phyloP scores from a whole-genome alignment of 64 coral and sea anemone species.

The Platygyra sinensis region DNA sequence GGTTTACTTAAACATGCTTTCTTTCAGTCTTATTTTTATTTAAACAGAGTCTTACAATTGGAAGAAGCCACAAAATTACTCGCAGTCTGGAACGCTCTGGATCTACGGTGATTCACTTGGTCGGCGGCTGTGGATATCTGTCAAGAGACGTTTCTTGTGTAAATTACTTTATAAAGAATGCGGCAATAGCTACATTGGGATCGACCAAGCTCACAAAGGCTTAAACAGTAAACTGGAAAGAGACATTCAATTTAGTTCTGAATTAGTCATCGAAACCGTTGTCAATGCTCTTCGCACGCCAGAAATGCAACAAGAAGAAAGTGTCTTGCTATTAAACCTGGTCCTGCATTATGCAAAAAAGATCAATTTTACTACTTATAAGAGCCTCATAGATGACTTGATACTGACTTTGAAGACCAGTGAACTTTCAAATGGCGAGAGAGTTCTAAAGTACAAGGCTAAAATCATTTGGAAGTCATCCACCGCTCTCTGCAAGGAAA shows the following conservation, averaged over 20 bases:
- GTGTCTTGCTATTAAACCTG: slow-evolving; percentile 62
- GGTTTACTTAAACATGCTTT: no score
- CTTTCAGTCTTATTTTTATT: not conserved
- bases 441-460: slow-evolving; percentile 41
- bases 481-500: slow-evolving; percentile 58
- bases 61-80: not conserved
- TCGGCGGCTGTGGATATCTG: slow-evolving; percentile 35
- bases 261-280: slow-evolving; percentile 44
- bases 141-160: slow-evolving; percentile 16
- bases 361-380: slow-evolving; percentile 71
- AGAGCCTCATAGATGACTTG: slow-evolving; percentile 54
- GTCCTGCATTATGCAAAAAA: slow-evolving; percentile 38
- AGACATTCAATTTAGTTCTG: slow-evolving; percentile 53
- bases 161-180: slow-evolving; percentile 31
- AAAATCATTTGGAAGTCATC: slow-evolving; percentile 87
- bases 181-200: slow-evolving; percentile 50
- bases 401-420: slow-evolving; percentile 30
- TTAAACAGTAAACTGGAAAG: slow-evolving; percentile 23
- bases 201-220: slow-evolving; percentile 45
- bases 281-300: not conserved
- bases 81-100: slow-evolving; percentile 51
- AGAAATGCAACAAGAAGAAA: not conserved
- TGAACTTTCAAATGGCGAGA: not conserved
- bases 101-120: slow-evolving; percentile 75
- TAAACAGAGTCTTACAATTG: slow-evolving; percentile 16